Base-by-base conservation (phyloP, 2,888 invertebrate species). In the Catocala sponsa region DNA sequence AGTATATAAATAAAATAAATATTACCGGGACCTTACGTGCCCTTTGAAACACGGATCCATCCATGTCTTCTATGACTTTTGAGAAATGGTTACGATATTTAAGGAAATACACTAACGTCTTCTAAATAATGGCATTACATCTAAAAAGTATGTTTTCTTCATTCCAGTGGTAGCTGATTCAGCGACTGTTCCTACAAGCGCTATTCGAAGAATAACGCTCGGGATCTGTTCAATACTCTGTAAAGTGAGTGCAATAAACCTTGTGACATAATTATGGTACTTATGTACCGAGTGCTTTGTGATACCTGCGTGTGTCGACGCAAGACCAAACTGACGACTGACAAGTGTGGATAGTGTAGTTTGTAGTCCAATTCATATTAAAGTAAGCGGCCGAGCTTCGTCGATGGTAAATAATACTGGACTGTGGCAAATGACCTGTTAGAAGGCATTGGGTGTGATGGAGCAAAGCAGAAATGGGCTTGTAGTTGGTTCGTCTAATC, bases 141-240 rank as follows among this genome's bases (percentile, higher is more conserved):
- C 12, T 46, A 13, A 46, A 13, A 5, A 13, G 5, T 1, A 11
- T 9, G 5, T 46, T 46, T 13, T 13, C 7, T 46, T 65, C 25
- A 25, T 92, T 91, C 0, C 90, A 94, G 94, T 87, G 94, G 94
- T 78, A 94, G 94, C 94, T 94, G 94, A 94, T 94, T 94, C 89
- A 94, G 94, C 91, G 94, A 94, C 84, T 91, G 91, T 83, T 93
- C 94, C 85, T 90, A 88, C 80, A 91, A 82, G 89, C 94, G 94
- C 78, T 94, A 93, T 87, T 94, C 94, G 0, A 93, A 94, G 87
- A 89, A 93, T 88, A 93, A 89, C 88, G 94, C 94, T 12, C 82
- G 93, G 86, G 92, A 94, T 87, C 84, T 94, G 68, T 94, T 93
- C 87, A 89, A 94, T 87, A 94, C 94, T 70, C 86, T 94, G 76